Evolutionary conservation across 2,113 vertebrate genomes (phyloP).

Genomic region (Bubo scandiacus): DNA sequence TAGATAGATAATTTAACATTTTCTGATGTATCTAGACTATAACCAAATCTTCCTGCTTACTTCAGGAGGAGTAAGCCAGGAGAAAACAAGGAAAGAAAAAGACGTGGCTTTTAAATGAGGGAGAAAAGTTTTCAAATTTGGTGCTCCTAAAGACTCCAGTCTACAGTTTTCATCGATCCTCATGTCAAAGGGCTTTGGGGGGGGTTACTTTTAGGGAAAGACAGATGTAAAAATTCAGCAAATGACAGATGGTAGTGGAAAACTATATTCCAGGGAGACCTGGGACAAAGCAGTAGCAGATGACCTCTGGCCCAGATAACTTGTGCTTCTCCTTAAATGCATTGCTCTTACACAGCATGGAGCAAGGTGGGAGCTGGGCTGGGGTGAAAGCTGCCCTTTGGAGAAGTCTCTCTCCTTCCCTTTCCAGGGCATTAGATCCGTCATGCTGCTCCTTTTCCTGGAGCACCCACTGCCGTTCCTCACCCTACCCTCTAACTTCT

Average conservation of each 20-base stretch:
- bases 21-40: neutral
- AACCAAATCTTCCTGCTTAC: neutral
- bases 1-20: neutral
- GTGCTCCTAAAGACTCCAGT: neutral
- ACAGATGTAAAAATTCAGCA: slow-evolving; percentile 54
- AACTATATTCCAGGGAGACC: slow-evolving; percentile 48
- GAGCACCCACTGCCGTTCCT: neutral
- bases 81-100: neutral
- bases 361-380: neutral
- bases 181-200: neutral
- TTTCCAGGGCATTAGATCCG: neutral
- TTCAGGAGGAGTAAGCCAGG: neutral
- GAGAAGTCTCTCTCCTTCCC: neutral
- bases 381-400: neutral
- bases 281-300: neutral
- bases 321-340: neutral
- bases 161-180: neutral
- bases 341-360: neutral
- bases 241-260: slow-evolving; percentile 65
- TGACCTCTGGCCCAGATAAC: neutral
- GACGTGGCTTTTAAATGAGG: neutral
- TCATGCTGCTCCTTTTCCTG: neutral
- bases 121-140: neutral
- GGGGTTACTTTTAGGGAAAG: neutral
- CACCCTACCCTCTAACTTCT: neutral